Evolutionary conservation across 2,888 invertebrate species (phyloP).

Genomic region (Colostygia pectinataria): DNA sequence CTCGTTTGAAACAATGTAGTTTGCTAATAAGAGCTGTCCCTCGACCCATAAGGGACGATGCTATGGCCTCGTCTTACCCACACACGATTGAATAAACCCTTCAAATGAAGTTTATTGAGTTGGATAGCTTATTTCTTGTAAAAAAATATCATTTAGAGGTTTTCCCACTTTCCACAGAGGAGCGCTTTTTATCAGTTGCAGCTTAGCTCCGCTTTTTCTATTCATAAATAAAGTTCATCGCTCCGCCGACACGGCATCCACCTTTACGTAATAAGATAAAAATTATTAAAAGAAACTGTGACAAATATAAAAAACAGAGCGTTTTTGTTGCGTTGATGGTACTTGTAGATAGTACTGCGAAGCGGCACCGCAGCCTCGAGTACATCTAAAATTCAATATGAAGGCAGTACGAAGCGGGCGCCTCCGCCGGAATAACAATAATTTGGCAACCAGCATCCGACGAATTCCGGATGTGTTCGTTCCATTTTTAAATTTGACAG

Average conservation of each 20-base stretch:
- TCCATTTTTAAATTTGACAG: conserved; percentile 82
- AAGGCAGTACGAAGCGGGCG: conserved; percentile 54
- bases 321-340: conserved; percentile 35
- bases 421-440: conserved; percentile 77
- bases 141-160: conserved; percentile 50
- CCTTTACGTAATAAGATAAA: conserved; percentile 8
- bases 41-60: conserved; percentile 37
- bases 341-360: conserved; percentile 49
- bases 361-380: conserved; percentile 51
- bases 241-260: neutral
- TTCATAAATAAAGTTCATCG: conserved; percentile 23
- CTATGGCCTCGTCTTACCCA: conserved; percentile 45
- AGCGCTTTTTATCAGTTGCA: conserved; percentile 31
- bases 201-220: conserved; percentile 27
- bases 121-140: conserved; percentile 58
- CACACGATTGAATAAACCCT: conserved; percentile 53
- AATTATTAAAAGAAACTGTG: conserved; percentile 6
- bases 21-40: conserved; percentile 35
- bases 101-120: conserved; percentile 64
- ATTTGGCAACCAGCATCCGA: conserved; percentile 77
- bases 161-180: conserved; percentile 34
- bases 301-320: conserved; percentile 37
- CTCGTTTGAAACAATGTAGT: conserved; percentile 50
- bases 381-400: conserved; percentile 77
- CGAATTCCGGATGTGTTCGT: conserved; percentile 75